Base-by-base conservation (phyloP, 2,888 invertebrate species). In the Hylaea fasciaria region DNA sequence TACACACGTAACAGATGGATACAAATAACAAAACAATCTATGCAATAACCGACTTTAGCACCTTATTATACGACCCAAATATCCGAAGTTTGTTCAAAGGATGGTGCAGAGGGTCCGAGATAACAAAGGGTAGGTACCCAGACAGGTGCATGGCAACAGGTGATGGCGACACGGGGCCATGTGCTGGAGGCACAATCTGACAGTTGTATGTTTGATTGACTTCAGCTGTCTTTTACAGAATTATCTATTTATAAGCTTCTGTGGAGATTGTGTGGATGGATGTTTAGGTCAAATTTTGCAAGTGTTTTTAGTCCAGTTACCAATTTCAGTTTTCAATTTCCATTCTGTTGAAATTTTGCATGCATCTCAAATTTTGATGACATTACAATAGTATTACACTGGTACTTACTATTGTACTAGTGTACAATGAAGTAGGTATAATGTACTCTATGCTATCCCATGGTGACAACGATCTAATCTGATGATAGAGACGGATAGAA, bases 81-180 rank as follows among this genome's bases (percentile, higher is more conserved):
- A 14, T 14, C 12, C 28, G 28, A 44, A 39, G 14, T 17, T 7
- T 32, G 28, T 10, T 35, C 40, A 50, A 55, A 60, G 63, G 57
- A 61, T 55, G 51, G 46, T 11, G 39, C 41, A 57, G 43, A 32
- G 39, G 61, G 64, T 56, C 49, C 13, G 51, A 62, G 62, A 74
- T 70, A 72, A 72, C 5, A 29, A 50, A 55, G 68, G 54, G 64
- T 70, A 62, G 2, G 11, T 32, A 10, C 62, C 57, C 53, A 57
- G 69, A 70, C 73, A 67, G 66, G 69, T 74, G 65, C 51, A 55
- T 61, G 65, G 44, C 54, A 59, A 69, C 85, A 86, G 85, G 81
- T 85, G 86, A 51, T 14, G 13, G 53, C 50, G 66, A 76, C 80
- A 77, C 77, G 78, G 78, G 78, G 68, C 62, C 55, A 57, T 60